phyloP scores from a whole-genome alignment of 2,113 vertebrate species.

The Glareola pratincola region DNA sequence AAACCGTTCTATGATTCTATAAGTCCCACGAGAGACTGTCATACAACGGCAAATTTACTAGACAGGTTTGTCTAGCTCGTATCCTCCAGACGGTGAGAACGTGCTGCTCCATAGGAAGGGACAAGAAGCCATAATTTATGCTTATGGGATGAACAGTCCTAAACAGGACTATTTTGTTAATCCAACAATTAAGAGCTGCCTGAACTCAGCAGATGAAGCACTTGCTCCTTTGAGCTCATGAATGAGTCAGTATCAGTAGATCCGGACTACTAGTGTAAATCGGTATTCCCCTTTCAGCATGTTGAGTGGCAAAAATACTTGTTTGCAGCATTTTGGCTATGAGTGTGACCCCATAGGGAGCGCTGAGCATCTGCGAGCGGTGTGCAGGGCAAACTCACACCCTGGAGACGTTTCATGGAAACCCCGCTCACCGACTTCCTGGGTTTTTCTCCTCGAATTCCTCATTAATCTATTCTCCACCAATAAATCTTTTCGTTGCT shows the following conservation, averaged over 20 bases:
- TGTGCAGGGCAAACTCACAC: background rate
- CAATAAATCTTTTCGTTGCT: slow-evolving; percentile 23
- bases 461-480: background rate
- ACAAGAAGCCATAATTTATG: background rate
- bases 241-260: background rate
- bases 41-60: background rate
- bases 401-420: background rate
- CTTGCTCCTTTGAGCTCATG: background rate
- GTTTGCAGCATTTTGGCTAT: background rate
- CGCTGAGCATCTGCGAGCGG: background rate
- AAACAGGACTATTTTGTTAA: background rate
- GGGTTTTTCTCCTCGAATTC: slow-evolving; percentile 7
- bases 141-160: background rate
- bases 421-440: background rate
- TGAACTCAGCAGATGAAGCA: background rate
- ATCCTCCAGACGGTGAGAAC: background rate
- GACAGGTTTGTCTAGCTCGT: background rate
- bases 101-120: background rate
- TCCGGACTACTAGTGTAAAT: background rate
- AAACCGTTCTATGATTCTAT: no score
- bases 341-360: background rate
- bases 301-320: background rate
- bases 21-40: background rate
- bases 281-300: background rate
- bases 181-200: background rate